phyloP scores from a whole-genome alignment of 2,888 invertebrate genomes.

The Acholoe squamosa region DNA sequence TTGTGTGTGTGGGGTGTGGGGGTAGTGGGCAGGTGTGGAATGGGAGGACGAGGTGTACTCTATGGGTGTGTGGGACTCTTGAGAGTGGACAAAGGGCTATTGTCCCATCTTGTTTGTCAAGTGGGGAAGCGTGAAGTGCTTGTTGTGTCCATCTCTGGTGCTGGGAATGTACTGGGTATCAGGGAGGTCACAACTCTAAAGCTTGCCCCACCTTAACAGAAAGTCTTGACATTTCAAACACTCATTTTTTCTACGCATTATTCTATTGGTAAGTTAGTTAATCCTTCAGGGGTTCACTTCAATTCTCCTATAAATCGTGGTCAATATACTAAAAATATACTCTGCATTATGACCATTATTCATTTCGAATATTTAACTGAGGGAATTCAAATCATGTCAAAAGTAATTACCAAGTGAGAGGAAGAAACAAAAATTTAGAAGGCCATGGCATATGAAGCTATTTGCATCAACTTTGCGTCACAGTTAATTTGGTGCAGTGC shows the following conservation, averaged over 20 bases:
- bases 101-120: neutral
- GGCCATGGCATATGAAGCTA: neutral
- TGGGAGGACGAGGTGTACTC: neutral
- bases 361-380: neutral
- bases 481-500: conserved; percentile 1
- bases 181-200: no score
- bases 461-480: conserved; percentile 9
- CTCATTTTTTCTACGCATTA: no score
- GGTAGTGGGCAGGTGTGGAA: neutral
- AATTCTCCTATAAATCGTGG: no score
- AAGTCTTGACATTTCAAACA: no score
- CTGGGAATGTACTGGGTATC: no score
- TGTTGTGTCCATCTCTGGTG: no score
- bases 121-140: neutral
- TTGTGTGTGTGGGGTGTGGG: no score
- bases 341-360: no score
- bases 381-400: neutral
- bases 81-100: neutral
- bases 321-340: no score
- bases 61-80: neutral
- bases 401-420: neutral
- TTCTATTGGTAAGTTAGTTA: no score
- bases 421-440: neutral
- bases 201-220: no score
- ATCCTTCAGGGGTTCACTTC: no score